A percentile compares a stretch with the other conserved stretches of the same genome.
Conservation (phyloP, 2,797 vertebrate species). For the Lagodon rhomboides region DNA sequence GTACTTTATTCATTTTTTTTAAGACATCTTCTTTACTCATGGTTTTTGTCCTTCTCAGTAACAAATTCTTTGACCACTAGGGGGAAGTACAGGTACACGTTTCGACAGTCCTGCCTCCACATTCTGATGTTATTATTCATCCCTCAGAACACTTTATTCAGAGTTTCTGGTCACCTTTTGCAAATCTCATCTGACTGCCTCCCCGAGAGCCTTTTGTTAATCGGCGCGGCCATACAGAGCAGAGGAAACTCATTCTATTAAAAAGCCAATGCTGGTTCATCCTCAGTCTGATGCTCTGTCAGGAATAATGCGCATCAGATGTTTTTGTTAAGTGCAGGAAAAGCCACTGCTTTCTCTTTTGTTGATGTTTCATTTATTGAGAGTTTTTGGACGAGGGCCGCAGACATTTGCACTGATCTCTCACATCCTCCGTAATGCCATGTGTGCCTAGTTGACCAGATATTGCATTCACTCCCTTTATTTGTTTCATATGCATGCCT, state of each 20-base stretch:
- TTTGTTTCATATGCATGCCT: conserved; percentile 83
- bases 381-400: conserved; percentile 79
- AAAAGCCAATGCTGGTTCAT: conserved; percentile 71
- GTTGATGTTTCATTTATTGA: conserved; percentile 87
- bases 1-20: not conserved
- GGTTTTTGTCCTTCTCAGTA: not conserved
- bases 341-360: conserved; percentile 80
- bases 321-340: conserved; percentile 84
- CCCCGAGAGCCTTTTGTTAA: conserved; percentile 69
- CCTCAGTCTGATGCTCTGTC: conserved; percentile 76
- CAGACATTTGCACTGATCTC: conserved; percentile 82
- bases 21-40: not conserved
- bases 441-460: conserved; percentile 81
- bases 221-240: conserved; percentile 47
- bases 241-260: conserved; percentile 72
- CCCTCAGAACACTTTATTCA: conserved; percentile 21
- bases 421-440: conserved; percentile 83
- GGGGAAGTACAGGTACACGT: conserved; percentile 69
- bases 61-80: conserved; percentile 71
- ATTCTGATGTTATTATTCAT: conserved; percentile 45
- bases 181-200: conserved; percentile 61
- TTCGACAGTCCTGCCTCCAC: conserved; percentile 14
- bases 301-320: conserved; percentile 86
- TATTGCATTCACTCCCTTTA: conserved; percentile 78
- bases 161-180: conserved; percentile 59